Conservation (phyloP, 2,797 vertebrate genomes). For the Melanotaenia trifasciata region DNA sequence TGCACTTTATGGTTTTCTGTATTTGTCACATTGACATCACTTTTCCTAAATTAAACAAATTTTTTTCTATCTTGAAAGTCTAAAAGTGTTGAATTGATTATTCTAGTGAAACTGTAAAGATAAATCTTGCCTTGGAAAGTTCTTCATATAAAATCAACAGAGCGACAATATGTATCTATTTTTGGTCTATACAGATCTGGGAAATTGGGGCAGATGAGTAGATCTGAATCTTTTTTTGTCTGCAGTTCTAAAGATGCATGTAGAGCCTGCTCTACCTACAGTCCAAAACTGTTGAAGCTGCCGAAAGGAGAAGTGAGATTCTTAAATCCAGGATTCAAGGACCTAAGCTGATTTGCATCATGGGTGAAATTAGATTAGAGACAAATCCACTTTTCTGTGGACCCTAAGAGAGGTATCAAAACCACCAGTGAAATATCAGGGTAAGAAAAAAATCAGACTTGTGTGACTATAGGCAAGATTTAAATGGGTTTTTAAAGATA, state of each 20-base stretch:
- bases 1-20: neutral
- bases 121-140: neutral
- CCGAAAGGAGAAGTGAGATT: conserved; percentile 56
- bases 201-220: conserved; percentile 63
- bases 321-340: conserved; percentile 61
- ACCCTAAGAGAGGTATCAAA: conserved; percentile 42
- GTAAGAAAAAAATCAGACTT: conserved; percentile 17
- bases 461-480: conserved; percentile 12
- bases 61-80: neutral
- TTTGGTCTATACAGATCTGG: conserved; percentile 48
- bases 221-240: conserved; percentile 40
- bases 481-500: conserved; percentile 42
- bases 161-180: conserved; percentile 44
- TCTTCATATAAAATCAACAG: conserved; percentile 19
- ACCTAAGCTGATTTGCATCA: conserved; percentile 79
- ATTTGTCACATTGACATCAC: neutral
- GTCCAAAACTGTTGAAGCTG: conserved; percentile 44
- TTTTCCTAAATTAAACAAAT: neutral
- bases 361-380: conserved; percentile 80
- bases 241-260: neutral
- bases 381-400: conserved; percentile 78
- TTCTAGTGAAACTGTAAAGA: conserved; percentile 14
- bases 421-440: conserved; percentile 24
- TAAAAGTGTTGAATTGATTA: neutral
- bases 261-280: conserved; percentile 41